Evolutionary conservation across 2,888 invertebrate genomes (phyloP).

Genomic region (Omphaloscelis lunosa): DNA sequence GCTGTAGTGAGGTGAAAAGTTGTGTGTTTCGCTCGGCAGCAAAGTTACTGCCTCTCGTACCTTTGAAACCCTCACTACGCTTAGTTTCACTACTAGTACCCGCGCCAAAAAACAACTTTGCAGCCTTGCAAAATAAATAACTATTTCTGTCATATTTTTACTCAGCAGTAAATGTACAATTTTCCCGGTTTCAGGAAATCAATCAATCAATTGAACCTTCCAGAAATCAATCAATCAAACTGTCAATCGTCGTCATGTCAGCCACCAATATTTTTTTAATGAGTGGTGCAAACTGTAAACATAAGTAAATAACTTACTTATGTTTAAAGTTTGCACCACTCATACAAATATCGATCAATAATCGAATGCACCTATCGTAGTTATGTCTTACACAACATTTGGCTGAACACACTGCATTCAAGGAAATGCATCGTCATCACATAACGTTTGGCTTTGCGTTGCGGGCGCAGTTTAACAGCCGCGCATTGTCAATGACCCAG

Average conservation of each 20-base stretch:
- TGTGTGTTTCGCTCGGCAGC: no score
- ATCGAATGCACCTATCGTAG: not conserved
- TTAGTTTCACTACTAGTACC: no score
- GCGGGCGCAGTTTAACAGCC: constrained; percentile 44
- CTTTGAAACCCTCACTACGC: no score
- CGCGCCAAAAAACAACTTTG: no score
- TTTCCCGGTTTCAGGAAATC: no score
- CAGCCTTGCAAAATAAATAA: no score
- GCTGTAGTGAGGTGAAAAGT: no score
- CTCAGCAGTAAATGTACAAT: not conserved
- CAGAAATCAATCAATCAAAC: not conserved
- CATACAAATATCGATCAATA: not conserved
- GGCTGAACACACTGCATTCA: not conserved
- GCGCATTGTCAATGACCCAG: constrained; percentile 71
- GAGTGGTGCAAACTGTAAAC: no score
- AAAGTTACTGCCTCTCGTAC: no score
- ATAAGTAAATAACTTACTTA: not conserved
- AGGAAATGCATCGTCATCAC: constrained; percentile 55
- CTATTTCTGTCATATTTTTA: not conserved
- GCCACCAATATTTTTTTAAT: no score
- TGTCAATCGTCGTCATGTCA: no score
- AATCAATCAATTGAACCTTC: not conserved
- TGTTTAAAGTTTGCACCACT: not conserved
- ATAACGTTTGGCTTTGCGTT: constrained; percentile 28
- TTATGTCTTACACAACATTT: not conserved